Evolutionary conservation across 2,797 vertebrate species (phyloP), one percentile per base, ranked within the genome.

Genomic region (Oreortyx pictus): DNA sequence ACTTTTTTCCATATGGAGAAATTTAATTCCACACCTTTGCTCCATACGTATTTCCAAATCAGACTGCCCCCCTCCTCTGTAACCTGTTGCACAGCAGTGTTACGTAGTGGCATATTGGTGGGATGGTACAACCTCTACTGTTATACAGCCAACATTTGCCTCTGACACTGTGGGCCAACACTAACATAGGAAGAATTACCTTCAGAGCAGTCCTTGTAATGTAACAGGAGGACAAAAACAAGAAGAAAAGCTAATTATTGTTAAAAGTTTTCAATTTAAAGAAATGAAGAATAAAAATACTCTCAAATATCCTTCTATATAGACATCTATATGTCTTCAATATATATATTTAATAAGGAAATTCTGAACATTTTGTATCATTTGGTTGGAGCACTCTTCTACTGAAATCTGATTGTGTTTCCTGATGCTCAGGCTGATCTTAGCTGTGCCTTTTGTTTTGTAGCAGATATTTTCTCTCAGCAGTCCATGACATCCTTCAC

Each of bases 401-500:
- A 62, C 54, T 19, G 12, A 75, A 17, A 18, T 4, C 25, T 74
- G 7, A 1, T 14, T 24, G 2, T 18, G 4, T 35, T 37, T 60
- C 23, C 10, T 39, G 22, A 47, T 67, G 80, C 27, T 62, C 60
- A 78, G 19, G 3, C 1, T 65, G 49, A 54, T 3, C 4, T 44
- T 62, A 15, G 19, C 2, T 68, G 15, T 65, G 61, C 12, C 59
- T 76, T 41, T 52, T 52, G 67, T 52, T 70, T 52, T 35, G 35
- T 9, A 25, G 33, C 47, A 39, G 67, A 52, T 50, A 27, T 39
- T 52, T 49, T 49, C 7, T 37, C 24, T 86, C 52, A 73, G 35
- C 57, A 77, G 16, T 4, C 17, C 0, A 0, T 3, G 1, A 15
- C 3, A 71, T 10, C 4, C 15, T 7, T 64, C 44, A 43, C 7